These are phyloP conservation scores for Nebria salina DNA, from an alignment of 2,888 invertebrate genomes.

Conservation along the genomic window DNA sequence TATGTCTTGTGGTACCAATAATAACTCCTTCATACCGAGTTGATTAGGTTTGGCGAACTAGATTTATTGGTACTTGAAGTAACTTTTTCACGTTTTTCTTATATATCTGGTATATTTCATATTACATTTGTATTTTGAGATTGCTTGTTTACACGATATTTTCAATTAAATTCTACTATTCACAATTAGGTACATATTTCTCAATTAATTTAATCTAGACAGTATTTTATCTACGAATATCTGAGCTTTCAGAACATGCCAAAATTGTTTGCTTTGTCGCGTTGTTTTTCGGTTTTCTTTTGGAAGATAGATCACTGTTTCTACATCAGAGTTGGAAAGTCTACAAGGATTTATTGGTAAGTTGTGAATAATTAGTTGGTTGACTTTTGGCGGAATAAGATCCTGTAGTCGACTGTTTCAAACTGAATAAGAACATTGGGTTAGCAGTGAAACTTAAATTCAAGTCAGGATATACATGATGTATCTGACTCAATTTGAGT, in stretches of 20 bases:
- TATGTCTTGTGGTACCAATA: too few relatives aligned
- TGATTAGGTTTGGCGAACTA: too few relatives aligned
- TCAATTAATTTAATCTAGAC: not conserved
- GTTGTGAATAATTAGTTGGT: not conserved
- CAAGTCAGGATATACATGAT: not conserved
- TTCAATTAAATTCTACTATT: not conserved
- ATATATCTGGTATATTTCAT: too few relatives aligned
- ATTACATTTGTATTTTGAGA: too few relatives aligned
- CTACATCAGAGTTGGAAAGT: not conserved
- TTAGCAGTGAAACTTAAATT: not conserved
- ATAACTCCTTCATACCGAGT: too few relatives aligned
- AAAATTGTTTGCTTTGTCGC: not conserved
- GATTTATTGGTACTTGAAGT: too few relatives aligned
- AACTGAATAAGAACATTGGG: not conserved
- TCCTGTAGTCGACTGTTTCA: not conserved
- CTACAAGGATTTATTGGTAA: not conserved
- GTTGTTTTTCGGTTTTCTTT: not conserved
- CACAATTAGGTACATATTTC: not conserved
- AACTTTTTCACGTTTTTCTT: too few relatives aligned
- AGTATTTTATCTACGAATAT: not conserved
- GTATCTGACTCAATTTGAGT: not conserved
- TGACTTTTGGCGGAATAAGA: not conserved
- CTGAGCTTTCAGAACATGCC: not conserved
- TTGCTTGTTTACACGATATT: too few relatives aligned
- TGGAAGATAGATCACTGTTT: not conserved